These are phyloP conservation scores for Trachelus stipa DNA, from an alignment of 2,888 invertebrate species.

Conservation along the genomic window DNA sequence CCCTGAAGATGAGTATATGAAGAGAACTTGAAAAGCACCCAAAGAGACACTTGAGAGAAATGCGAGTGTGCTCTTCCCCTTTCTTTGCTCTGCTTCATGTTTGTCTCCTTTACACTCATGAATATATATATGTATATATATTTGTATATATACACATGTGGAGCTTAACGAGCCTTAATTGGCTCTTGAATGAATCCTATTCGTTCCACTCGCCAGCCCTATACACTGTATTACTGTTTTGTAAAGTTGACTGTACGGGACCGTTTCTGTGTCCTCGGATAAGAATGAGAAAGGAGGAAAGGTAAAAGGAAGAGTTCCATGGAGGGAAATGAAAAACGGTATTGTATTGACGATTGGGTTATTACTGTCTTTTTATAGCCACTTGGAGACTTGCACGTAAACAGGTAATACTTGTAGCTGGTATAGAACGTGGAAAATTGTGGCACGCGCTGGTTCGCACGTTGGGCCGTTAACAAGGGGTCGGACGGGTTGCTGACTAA, in stretches of 20 bases:
- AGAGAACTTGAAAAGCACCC: slow-evolving; percentile 60
- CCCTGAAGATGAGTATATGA: slow-evolving; percentile 15
- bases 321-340: not conserved
- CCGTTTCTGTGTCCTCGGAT: not conserved
- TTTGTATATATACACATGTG: not conserved
- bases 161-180: not conserved
- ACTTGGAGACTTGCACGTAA: not conserved
- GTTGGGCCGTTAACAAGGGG: not conserved
- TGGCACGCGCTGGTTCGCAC: not conserved
- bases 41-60: slow-evolving; percentile 52
- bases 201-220: not conserved
- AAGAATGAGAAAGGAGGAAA: not conserved
- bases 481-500: slow-evolving; percentile 28
- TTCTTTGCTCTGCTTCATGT: slow-evolving; percentile 32
- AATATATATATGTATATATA: not conserved
- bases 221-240: not conserved
- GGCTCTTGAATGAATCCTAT: not conserved
- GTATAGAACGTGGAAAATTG: not conserved
- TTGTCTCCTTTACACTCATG: not conserved
- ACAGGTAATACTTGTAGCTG: not conserved
- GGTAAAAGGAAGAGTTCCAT: not conserved
- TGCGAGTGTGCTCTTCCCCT: slow-evolving; percentile 52
- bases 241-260: not conserved
- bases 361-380: not conserved
- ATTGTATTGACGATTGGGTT: not conserved